Evolutionary conservation across 2,113 vertebrate species (phyloP).

Genomic region (Muntiacus reevesi): DNA sequence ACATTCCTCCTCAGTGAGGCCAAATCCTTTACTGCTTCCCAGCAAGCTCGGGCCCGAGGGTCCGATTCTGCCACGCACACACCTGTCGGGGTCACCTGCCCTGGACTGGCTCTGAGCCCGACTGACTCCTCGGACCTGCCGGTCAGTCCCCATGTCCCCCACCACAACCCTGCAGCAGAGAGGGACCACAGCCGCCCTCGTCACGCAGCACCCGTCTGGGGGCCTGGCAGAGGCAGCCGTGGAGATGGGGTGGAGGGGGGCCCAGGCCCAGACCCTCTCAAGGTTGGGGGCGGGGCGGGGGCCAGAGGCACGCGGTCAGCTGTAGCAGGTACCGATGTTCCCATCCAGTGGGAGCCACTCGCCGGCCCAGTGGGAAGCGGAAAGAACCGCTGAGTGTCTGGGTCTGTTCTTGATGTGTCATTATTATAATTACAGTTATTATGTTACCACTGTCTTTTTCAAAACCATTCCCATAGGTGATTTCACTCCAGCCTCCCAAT

Average conservation of each 20-base stretch:
- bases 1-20: neutral
- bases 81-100: neutral
- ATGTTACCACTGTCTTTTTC: conserved; percentile 31
- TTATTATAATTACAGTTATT: conserved; percentile 32
- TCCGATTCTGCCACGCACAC: fast-evolving
- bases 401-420: neutral
- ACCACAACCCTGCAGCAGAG: neutral
- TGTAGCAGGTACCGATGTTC: neutral
- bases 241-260: fast-evolving
- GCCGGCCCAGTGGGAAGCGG: neutral
- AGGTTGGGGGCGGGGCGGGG: fast-evolving
- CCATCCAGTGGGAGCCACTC: neutral
- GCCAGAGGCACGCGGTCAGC: neutral
- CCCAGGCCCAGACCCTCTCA: neutral
- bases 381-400: neutral
- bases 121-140: neutral
- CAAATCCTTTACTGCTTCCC: neutral
- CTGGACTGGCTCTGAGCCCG: neutral
- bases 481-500: neutral
- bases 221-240: neutral
- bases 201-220: neutral
- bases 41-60: neutral
- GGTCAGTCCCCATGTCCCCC: neutral
- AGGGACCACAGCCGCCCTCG: neutral
- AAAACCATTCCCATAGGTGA: conserved; percentile 20